Evolutionary conservation across 2,888 invertebrate species (phyloP).

Genomic region (Dryadula phaetusa): DNA sequence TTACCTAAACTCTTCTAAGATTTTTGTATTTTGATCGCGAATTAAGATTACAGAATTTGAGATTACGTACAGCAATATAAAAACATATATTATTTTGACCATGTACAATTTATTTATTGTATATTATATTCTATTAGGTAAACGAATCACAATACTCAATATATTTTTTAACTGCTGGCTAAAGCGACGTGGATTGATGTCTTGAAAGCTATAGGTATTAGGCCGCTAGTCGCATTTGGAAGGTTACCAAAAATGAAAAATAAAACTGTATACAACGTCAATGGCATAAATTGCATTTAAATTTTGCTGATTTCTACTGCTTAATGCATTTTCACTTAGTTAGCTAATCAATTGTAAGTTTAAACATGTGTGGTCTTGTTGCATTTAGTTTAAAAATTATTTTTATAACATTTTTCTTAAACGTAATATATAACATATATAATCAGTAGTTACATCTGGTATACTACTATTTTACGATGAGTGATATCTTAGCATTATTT

Average conservation of each 20-base stretch:
- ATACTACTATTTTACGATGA: not conserved
- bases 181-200: constrained; percentile 7
- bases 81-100: too few relatives aligned
- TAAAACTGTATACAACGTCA: constrained; percentile 51
- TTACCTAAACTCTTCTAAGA: constrained; percentile 16
- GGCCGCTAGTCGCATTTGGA: constrained; percentile 33
- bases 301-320: constrained; percentile 77
- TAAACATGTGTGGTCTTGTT: constrained; percentile 36
- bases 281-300: constrained; percentile 70
- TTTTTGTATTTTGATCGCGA: not conserved
- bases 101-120: not conserved
- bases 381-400: constrained; percentile 29
- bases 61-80: too few relatives aligned
- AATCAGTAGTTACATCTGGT: not conserved
- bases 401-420: constrained; percentile 6
- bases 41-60: not conserved
- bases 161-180: not conserved
- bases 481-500: too few relatives aligned
- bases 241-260: constrained; percentile 39
- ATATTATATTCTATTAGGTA: not conserved
- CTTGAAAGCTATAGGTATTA: constrained; percentile 25
- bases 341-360: constrained; percentile 53
- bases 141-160: not conserved
- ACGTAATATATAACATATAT: not conserved
- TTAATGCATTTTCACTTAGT: constrained; percentile 77